phyloP scores from a whole-genome alignment of 92 coral and sea anemone species.

The Chrysogorgia sp. region DNA sequence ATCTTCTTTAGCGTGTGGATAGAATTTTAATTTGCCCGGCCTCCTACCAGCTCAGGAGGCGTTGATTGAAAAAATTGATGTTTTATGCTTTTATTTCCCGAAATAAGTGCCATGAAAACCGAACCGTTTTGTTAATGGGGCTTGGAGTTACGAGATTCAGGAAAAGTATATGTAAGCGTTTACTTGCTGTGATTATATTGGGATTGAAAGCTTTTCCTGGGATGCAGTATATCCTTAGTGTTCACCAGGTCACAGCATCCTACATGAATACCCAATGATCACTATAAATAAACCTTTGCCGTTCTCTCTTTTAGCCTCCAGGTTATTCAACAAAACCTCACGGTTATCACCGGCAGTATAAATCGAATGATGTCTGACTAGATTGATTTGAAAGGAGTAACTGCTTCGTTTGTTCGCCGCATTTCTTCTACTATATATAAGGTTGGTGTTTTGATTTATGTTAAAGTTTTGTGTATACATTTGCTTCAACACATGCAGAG shows the following conservation, averaged over 20 bases:
- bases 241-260: slow-evolving; percentile 29
- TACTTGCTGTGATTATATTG: slow-evolving; percentile 41
- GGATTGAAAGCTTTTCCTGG: slow-evolving; percentile 26
- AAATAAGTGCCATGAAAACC: not conserved
- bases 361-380: not conserved
- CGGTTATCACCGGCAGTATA: not conserved
- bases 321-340: not conserved
- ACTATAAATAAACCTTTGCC: slow-evolving; percentile 29
- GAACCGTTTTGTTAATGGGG: not conserved
- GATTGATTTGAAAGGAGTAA: not conserved
- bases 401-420: not conserved
- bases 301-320: slow-evolving; percentile 8
- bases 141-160: not conserved
- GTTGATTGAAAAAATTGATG: slow-evolving; percentile 37
- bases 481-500: slow-evolving; percentile 11
- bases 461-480: slow-evolving; percentile 33
- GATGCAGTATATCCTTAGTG: slow-evolving; percentile 47
- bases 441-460: slow-evolving; percentile 38
- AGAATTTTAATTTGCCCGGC: slow-evolving; percentile 51
- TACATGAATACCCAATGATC: slow-evolving; percentile 38
- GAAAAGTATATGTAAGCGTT: slow-evolving; percentile 18
- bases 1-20: slow-evolving; percentile 46
- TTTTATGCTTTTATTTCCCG: not conserved
- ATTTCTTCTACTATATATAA: not conserved
- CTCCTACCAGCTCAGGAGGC: slow-evolving; percentile 51